These are phyloP conservation scores for Drosophila insularis DNA, from an alignment of 1,140 invertebrate genomes.

Conservation along the genomic window DNA sequence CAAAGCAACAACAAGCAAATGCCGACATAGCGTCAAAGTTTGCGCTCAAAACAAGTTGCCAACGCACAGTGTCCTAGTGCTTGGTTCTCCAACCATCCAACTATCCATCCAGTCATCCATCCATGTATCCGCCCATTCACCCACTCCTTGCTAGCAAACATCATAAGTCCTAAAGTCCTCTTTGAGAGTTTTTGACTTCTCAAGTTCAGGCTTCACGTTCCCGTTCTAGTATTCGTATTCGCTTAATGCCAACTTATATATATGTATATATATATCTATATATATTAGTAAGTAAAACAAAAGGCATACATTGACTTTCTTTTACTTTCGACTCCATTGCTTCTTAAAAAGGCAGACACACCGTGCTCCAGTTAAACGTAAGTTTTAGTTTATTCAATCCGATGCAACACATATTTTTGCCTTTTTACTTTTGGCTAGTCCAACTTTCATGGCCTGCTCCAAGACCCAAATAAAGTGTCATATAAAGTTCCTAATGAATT, in stretches of 20 bases:
- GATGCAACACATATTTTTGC: constrained; percentile 54
- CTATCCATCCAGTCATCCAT: not conserved
- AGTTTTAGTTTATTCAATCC: constrained; percentile 69
- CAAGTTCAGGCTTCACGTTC: constrained; percentile 63
- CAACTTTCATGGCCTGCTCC: constrained; percentile 39
- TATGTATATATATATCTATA: constrained; percentile 36
- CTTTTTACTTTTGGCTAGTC: constrained; percentile 45
- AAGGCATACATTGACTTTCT: constrained; percentile 41
- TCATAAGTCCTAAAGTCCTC: constrained; percentile 68
- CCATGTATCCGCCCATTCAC: not conserved
- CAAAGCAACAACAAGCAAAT: constrained; percentile 44
- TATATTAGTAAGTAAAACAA: constrained; percentile 67
- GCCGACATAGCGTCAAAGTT: constrained; percentile 54
- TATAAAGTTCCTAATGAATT: constrained; percentile 74
- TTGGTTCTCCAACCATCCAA: not conserved
- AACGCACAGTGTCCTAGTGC: constrained; percentile 20
- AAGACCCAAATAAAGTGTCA: constrained; percentile 39
- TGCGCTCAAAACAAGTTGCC: constrained; percentile 49
- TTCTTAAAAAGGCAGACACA: constrained; percentile 13
- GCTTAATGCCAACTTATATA: constrained; percentile 73
- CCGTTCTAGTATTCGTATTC: constrained; percentile 33
- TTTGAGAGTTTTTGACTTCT: constrained; percentile 78
- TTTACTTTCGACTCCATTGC: constrained; percentile 33
- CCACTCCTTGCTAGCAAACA: constrained; percentile 1
- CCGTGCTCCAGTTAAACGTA: constrained; percentile 6